These are phyloP conservation scores for Lasioglossum vierecki DNA, from an alignment of 2,888 invertebrate species.

Conservation along the genomic window DNA sequence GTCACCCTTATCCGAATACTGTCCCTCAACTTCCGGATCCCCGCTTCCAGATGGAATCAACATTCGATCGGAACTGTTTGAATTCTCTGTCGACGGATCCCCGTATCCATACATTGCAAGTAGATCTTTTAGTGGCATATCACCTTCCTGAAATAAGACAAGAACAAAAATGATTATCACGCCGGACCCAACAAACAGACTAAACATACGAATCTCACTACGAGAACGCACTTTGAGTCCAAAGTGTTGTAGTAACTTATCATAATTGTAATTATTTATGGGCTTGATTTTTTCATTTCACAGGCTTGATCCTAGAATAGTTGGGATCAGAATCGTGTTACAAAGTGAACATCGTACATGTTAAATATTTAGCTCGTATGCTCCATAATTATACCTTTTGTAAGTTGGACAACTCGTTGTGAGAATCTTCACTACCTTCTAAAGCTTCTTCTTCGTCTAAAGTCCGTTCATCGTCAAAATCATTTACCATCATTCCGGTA, in stretches of 20 bases:
- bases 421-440: constrained; percentile 94
- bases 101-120: constrained; percentile 94
- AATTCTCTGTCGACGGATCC: constrained; percentile 81
- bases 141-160: constrained; percentile 89
- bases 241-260: constrained; percentile 74
- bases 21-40: constrained; percentile 78
- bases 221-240: constrained; percentile 74
- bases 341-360: constrained; percentile 63
- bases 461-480: constrained; percentile 98
- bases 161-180: constrained; percentile 61
- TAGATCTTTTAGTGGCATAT: constrained; percentile 97
- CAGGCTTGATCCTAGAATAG: constrained; percentile 74
- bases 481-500: constrained; percentile 98
- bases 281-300: constrained; percentile 74
- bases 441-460: constrained; percentile 98
- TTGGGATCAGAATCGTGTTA: constrained; percentile 73
- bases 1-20: constrained; percentile 76
- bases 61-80: constrained; percentile 80
- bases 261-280: constrained; percentile 75
- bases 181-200: constrained; percentile 48
- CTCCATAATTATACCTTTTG: constrained; percentile 87
- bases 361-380: constrained; percentile 45
- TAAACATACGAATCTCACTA: constrained; percentile 74
- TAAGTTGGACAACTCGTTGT: constrained; percentile 94
- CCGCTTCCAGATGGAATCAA: constrained; percentile 73